Evolutionary conservation across 2,888 invertebrate species (phyloP).

Genomic region (Ceratothoa steindachneri): DNA sequence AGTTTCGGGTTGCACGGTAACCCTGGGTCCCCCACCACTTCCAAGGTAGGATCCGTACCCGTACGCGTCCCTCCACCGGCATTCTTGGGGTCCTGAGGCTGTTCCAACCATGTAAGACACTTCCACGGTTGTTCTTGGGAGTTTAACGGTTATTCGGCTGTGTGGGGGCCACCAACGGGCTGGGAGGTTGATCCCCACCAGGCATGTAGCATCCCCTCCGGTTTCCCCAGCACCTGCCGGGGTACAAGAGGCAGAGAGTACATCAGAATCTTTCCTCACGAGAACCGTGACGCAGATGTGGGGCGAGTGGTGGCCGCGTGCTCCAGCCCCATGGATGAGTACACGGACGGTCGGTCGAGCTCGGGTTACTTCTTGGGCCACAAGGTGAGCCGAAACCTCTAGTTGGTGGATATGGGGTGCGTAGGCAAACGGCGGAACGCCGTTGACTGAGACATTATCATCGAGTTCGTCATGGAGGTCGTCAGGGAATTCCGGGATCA

Average conservation of each 20-base stretch:
- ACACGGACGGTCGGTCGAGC: conserved; percentile 89
- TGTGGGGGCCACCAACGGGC: conserved; percentile 85
- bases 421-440: conserved; percentile 54
- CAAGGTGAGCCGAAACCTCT: conserved; percentile 89
- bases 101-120: conserved; percentile 45
- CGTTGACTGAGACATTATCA: background rate
- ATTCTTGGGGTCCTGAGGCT: conserved; percentile 33
- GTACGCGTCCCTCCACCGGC: conserved; percentile 20
- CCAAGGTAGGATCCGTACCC: conserved; percentile 11
- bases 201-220: conserved; percentile 85
- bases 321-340: conserved; percentile 71
- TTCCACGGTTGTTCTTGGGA: conserved; percentile 55
- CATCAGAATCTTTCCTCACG: conserved; percentile 53
- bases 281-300: conserved; percentile 47
- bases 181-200: conserved; percentile 81
- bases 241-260: conserved; percentile 82
- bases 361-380: conserved; percentile 76
- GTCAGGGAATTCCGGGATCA: conserved; percentile 67
- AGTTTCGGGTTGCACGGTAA: conserved; percentile 43
- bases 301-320: conserved; percentile 44
- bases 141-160: conserved; percentile 59
- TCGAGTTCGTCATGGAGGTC: conserved; percentile 20
- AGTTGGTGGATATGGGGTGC: conserved; percentile 68
- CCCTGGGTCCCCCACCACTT: conserved; percentile 27
- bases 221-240: conserved; percentile 60